phyloP scores from a whole-genome alignment of 64 coral and sea anemone species.

The Stichodactyla helianthus region DNA sequence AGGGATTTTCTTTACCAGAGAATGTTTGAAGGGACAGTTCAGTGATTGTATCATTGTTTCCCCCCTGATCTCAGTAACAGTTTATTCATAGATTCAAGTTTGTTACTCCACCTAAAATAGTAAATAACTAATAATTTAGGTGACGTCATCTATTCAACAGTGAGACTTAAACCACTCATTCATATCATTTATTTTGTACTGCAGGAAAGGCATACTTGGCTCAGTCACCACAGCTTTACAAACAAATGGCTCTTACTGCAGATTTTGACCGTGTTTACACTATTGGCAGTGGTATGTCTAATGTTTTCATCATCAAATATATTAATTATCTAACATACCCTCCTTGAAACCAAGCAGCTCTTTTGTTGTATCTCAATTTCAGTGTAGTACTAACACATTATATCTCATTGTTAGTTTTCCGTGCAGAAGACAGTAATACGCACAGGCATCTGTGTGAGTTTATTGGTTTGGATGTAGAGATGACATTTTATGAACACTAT shows the following conservation, averaged over 20 bases:
- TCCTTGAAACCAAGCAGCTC: not conserved
- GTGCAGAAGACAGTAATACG: conserved; percentile 98
- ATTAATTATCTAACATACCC: too few species aligned
- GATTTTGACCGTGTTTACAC: conserved; percentile 95
- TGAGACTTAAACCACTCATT: too few species aligned
- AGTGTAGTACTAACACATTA: not conserved
- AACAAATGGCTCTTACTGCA: conserved; percentile 91
- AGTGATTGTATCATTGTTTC: too few species aligned
- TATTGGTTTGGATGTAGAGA: conserved; percentile 95
- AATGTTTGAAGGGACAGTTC: too few species aligned
- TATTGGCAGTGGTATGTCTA: conserved; percentile 76
- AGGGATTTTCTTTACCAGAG: too few species aligned
- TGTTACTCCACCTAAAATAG: too few species aligned
- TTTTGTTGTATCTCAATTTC: too few species aligned
- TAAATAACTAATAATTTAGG: too few species aligned
- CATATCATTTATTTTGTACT: not conserved
- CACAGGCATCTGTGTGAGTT: conserved; percentile 95
- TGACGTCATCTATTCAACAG: too few species aligned
- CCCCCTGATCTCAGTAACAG: too few species aligned
- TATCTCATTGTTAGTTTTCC: conserved; percentile 74
- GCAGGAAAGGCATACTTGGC: conserved; percentile 90
- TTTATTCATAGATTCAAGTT: too few species aligned
- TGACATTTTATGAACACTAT: conserved; percentile 97
- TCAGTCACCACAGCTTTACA: conserved; percentile 98
- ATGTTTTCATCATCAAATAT: not conserved